Base-by-base conservation (phyloP, 2,797 vertebrate species). In the Hafferia zeledoni region DNA sequence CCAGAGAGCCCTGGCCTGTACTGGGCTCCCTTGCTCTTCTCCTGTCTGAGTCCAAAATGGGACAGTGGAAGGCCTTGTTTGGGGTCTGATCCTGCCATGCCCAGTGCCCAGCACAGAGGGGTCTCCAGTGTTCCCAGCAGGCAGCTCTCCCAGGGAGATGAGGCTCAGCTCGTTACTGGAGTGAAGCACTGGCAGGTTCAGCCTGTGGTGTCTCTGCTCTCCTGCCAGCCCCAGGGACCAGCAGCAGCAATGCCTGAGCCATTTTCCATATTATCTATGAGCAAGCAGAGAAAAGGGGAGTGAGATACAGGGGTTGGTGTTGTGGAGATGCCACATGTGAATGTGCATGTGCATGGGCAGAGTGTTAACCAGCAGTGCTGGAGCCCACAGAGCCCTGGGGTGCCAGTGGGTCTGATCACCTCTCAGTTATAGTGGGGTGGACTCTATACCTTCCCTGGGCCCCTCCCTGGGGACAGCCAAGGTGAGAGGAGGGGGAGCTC, bases 391-490 rank as follows among this genome's bases (percentile, higher is more conserved):
- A 71, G 49, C 28, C 4, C 23, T 10, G 33, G 33, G 80, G 39
- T 64, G 55, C 31, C 3, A 5, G 23, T 2, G 2, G 69, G 53
- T 24, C 44, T 50, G 35, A 4, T 52, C 61, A 24, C 57, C 41
- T 60, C 72, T n/a, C 5, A 3, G 15, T 8, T 70, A 6, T 1
- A 9, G 2, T 0, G 33, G 10, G 1, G 1, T 5, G 27, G 59
- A 44, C 27, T 78, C 23, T 35, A 3, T 4, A 19, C 41, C 15
- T 37, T 71, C 30, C 56, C 43, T 39, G 3, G 55, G 31, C 50
- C 20, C 31, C 44, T 68, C 43, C 39, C 46, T 24, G 72, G 74
- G 79, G 30, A 31, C 49, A 71, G 27, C 13, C 25, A 30, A 23
- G 70, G 53, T 0, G 33, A 63, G 15, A n/a, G 65, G 59, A 61